Evolutionary conservation across 1,140 invertebrate genomes (phyloP).

Genomic region (Eciton burchellii): DNA sequence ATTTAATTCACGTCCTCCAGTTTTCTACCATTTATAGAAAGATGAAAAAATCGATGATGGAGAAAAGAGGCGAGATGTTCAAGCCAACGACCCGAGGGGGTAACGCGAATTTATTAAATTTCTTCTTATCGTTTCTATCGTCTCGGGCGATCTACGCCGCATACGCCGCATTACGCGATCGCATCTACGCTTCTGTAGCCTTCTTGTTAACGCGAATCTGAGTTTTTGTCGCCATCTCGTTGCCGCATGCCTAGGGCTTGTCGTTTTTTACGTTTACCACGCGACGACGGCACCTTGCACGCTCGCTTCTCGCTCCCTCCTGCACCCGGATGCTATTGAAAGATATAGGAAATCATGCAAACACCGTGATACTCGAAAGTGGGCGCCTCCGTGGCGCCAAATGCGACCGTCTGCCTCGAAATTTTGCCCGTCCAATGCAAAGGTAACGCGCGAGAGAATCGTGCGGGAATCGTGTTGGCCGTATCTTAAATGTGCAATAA

Average conservation of each 20-base stretch:
- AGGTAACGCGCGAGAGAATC: constrained; percentile 1
- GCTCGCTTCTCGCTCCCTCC: not conserved
- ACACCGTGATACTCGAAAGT: not conserved
- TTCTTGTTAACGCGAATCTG: constrained; percentile 9
- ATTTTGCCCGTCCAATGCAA: constrained; percentile 30
- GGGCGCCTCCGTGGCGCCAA: not conserved
- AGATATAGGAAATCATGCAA: constrained; percentile 39
- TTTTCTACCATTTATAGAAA: constrained; percentile 13
- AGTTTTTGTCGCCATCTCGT: constrained; percentile 43
- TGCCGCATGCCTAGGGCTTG: not conserved
- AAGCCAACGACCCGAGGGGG: constrained; percentile 20
- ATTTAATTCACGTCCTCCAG: not conserved
- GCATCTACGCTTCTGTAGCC: constrained; percentile 45
- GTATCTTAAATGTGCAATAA: constrained; percentile 35
- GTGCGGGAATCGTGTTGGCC: not conserved
- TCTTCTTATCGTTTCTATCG: constrained; percentile 72
- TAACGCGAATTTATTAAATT: constrained; percentile 67
- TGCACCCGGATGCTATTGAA: constrained; percentile 30
- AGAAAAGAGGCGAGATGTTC: constrained; percentile 27
- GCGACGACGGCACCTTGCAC: not conserved
- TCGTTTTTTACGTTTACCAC: constrained; percentile 42
- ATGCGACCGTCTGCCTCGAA: not conserved
- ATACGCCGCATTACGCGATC: constrained; percentile 28
- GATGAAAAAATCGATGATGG: constrained; percentile 4
- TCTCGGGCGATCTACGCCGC: constrained; percentile 61